Base-by-base conservation (phyloP, 2,113 vertebrate species). In the Phrynosoma platyrhinos region DNA sequence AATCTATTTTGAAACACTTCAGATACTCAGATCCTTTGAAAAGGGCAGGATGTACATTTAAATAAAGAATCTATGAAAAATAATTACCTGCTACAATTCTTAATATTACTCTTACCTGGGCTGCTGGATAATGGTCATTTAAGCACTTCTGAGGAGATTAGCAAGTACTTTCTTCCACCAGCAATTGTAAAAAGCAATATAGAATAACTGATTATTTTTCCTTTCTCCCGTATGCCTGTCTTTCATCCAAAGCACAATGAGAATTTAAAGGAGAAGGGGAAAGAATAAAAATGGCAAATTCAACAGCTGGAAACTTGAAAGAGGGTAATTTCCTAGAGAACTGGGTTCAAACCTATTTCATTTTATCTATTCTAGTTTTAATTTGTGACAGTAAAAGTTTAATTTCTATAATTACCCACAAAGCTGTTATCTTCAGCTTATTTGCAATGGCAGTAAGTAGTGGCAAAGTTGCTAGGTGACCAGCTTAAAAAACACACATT, bases 291-390 rank as follows among this genome's bases (percentile, higher is more conserved):
- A 0, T 1, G 69, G 4, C 42, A 92, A 80, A 74, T 82, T 90
- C 36, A 88, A 88, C 88, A 85, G 1, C 14, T 77, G n/a, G 80
- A 77, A 10, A 68, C 2, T 42, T 79, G 75, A 89, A 88, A 88
- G 58, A 2, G 74, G 89, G 5, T 9, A 91, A 8, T 81, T 75
- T 89, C 89, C 32, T 23, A 81, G 14, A 89, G 27, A 47, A 12
- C 81, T 86, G 81, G 1, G 16, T 79, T 90, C 85, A 30, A 84
- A 47, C 52, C 84, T 18, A 2, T 83, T 93, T 89, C n/a, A 79
- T 79, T 20, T 90, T 25, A 84, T 13, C 47, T 42, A 64, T 92
- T 92, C 40, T 64, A 90, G 64, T 83, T 89, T 86, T 79, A 82
- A 84, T 25, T 55, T 78, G 27, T 55, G 9, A 84, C 2, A 92